phyloP scores from a whole-genome alignment of 2,797 vertebrate species.

The Rhinichthys osculus region DNA sequence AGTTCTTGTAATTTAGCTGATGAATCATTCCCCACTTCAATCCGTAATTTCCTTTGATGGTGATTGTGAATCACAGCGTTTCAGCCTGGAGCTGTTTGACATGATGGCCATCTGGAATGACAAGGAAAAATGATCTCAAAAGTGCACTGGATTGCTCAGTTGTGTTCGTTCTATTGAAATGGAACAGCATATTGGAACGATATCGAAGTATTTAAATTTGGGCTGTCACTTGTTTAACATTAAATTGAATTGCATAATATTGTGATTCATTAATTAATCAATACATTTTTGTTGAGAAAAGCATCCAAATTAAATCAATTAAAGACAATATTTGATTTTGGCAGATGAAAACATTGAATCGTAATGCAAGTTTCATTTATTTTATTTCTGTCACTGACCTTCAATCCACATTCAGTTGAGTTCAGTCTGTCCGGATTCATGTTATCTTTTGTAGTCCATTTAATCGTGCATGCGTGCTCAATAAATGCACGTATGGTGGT shows the following conservation, averaged over 20 bases:
- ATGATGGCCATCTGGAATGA: constrained; percentile 41
- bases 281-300: not conserved
- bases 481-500: not conserved
- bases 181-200: not conserved
- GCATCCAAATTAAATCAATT: not conserved
- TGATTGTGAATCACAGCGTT: constrained; percentile 42
- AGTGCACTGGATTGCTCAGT: constrained; percentile 24
- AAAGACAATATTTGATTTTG: not conserved
- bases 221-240: not conserved
- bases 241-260: not conserved
- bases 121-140: constrained; percentile 17
- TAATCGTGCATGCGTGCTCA: not conserved
- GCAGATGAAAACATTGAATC: not conserved
- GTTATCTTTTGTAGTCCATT: constrained; percentile 1
- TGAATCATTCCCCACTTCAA: constrained; percentile 32
- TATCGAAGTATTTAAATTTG: not conserved
- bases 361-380: not conserved
- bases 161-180: not conserved
- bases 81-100: constrained; percentile 42
- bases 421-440: not conserved
- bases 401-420: not conserved
- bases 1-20: constrained; percentile 18
- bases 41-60: constrained; percentile 10
- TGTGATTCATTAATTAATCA: not conserved
- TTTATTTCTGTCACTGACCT: not conserved